Evolutionary conservation across 2,113 vertebrate species (phyloP).

Genomic region (Vidua chalybeata): DNA sequence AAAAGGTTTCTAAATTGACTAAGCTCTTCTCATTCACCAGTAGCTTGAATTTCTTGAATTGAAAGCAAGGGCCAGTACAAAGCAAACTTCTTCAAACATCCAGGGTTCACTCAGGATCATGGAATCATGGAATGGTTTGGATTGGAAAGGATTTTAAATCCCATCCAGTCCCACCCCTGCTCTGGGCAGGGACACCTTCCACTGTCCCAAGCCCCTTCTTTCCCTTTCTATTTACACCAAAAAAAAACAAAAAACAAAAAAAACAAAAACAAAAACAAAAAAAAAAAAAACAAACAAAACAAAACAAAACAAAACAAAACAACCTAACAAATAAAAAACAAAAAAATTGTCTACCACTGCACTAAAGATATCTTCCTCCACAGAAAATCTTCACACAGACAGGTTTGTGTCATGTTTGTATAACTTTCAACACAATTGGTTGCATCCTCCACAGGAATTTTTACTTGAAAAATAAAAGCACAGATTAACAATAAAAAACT

Average conservation of each 20-base stretch:
- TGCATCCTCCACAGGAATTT: not conserved
- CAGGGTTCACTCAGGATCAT: too few species aligned
- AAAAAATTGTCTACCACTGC: not conserved
- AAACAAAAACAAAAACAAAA: too few species aligned
- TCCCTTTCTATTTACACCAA: not conserved
- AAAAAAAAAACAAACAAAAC: too few species aligned
- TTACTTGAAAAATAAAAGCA: slow-evolving; percentile 17
- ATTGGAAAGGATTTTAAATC: not conserved
- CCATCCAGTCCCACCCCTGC: not conserved
- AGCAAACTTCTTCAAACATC: not conserved
- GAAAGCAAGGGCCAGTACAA: not conserved
- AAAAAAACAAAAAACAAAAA: not conserved
- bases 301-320: too few species aligned
- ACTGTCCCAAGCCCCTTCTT: not conserved
- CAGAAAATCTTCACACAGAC: too few species aligned
- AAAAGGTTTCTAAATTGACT: not conserved
- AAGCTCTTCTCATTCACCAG: not conserved
- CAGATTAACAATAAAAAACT: slow-evolving; percentile 21
- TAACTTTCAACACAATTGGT: not conserved
- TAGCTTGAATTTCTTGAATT: not conserved
- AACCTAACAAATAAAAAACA: too few species aligned
- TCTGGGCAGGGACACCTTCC: not conserved
- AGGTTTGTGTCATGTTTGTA: not conserved
- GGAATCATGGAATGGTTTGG: too few species aligned
- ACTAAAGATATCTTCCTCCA: not conserved